These are phyloP conservation scores for Corvus moneduloides DNA, from an alignment of 2,113 vertebrate genomes.

Conservation along the genomic window DNA sequence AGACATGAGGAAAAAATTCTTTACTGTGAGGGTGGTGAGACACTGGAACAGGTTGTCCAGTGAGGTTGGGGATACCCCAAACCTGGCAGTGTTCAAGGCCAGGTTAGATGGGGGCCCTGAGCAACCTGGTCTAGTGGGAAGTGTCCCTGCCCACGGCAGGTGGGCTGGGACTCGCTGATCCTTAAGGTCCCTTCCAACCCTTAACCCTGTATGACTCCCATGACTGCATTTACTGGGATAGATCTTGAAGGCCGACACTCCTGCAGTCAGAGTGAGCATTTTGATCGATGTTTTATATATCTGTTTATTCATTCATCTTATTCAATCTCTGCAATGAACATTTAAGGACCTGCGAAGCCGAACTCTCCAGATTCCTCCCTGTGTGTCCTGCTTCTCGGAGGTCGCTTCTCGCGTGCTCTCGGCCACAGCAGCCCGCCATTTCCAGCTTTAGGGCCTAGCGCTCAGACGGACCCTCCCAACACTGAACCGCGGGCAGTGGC, in stretches of 20 bases:
- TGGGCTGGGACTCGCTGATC: rapidly evolving
- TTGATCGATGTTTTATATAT: rapidly evolving
- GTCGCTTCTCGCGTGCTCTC: rapidly evolving
- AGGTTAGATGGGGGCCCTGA: background rate
- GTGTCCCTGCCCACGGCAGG: background rate
- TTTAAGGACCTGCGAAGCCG: background rate
- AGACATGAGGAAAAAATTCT: background rate
- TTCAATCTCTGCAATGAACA: too few relatives aligned
- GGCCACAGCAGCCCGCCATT: rapidly evolving
- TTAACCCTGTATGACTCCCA: too few relatives aligned
- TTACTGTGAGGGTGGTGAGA: background rate
- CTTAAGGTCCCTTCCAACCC: background rate
- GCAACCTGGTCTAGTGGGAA: rapidly evolving
- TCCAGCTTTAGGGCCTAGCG: rapidly evolving
- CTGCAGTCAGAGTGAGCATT: rapidly evolving
- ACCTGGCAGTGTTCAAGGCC: too few relatives aligned
- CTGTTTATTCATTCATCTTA: background rate
- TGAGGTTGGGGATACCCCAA: background rate
- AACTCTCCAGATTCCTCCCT: background rate
- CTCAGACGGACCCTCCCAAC: rapidly evolving
- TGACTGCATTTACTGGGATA: too few relatives aligned
- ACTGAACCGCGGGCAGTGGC: rapidly evolving
- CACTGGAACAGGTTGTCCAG: too few relatives aligned
- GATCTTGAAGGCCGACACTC: background rate
- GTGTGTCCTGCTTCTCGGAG: rapidly evolving